Evolutionary conservation across 2,888 invertebrate genomes (phyloP), one percentile per base, ranked within the genome.

Genomic region (Furcula furcula): DNA sequence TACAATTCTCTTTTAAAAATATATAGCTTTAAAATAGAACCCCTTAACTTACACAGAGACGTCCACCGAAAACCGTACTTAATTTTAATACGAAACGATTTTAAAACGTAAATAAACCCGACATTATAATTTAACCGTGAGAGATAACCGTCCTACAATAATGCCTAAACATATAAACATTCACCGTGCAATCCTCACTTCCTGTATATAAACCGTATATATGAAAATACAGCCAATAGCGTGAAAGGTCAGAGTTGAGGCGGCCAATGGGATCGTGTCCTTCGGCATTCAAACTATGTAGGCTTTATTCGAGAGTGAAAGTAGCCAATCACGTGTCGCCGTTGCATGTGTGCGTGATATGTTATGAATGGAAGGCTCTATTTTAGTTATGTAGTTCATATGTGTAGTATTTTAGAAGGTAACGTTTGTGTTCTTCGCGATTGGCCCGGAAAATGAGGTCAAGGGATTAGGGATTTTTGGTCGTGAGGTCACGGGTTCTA

Each of bases 221-320:
- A 45, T 57, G 45, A 33, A 33, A 33, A 19, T 23, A 26, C 62
- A 46, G 37, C 83, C 77, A 83, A 83, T 81, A 61, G 62, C 63
- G 54, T 52, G 65, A 75, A 83, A 83, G 82, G 83, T 83, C 83
- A 82, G 61, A 70, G 62, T 64, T 65, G 44, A 63, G 63, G 45
- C 74, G 69, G 53, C 82, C 80, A 83, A 83, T 78, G 47, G 58
- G 53, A 46, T 59, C 51, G 53, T 55, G 50, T 42, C 38, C 37
- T 65, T 48, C 52, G 76, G 76, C 64, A 80, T 79, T 69, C 70
- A 40, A 74, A 80, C 77, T 78, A 78, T 76, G 81, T 81, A 80
- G 78, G 81, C 74, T 74, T 69, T 55, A 62, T 70, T 52, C 52
- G 76, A 78, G 72, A 83, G 80, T 72, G 80, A 83, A 79, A 82